phyloP scores from a whole-genome alignment of 2,113 vertebrate genomes.

The Phalacrocorax carbo region DNA sequence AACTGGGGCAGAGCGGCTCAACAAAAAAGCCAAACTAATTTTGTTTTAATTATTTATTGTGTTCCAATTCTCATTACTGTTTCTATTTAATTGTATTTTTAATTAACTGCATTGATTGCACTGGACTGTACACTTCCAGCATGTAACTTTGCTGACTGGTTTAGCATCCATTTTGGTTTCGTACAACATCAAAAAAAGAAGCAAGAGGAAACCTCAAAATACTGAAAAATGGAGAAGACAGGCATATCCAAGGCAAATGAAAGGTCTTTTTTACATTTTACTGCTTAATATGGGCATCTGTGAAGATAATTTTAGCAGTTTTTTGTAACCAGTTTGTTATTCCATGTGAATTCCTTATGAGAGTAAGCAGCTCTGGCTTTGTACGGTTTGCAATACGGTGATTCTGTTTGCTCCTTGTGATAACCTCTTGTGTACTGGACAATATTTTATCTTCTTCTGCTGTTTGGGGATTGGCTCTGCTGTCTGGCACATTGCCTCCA shows the following conservation, averaged over 20 bases:
- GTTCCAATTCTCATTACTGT: slow-evolving; percentile 27
- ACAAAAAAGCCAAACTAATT: slow-evolving; percentile 26
- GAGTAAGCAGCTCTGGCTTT: not conserved
- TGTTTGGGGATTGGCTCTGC: fast-evolving
- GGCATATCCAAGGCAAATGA: not conserved
- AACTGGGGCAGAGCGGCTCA: not conserved
- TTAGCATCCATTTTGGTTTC: not conserved
- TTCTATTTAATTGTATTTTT: slow-evolving; percentile 59
- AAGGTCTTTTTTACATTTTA: not conserved
- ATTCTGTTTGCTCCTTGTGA: not conserved
- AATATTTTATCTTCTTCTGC: not conserved
- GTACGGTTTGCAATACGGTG: not conserved
- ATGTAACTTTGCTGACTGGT: not conserved
- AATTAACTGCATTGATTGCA: slow-evolving; percentile 58
- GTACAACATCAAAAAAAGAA: not conserved
- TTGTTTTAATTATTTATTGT: slow-evolving; percentile 56
- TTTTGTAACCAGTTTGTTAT: not conserved
- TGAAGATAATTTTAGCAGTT: not conserved
- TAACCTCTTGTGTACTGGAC: fast-evolving
- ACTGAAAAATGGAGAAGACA: not conserved
- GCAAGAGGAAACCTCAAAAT: not conserved
- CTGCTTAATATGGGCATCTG: not conserved
- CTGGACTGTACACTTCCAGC: not conserved
- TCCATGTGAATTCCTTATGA: not conserved
- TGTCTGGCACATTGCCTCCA: not conserved